Base-by-base conservation (phyloP, 92 coral and sea anemone species). In the Metridium senile region DNA sequence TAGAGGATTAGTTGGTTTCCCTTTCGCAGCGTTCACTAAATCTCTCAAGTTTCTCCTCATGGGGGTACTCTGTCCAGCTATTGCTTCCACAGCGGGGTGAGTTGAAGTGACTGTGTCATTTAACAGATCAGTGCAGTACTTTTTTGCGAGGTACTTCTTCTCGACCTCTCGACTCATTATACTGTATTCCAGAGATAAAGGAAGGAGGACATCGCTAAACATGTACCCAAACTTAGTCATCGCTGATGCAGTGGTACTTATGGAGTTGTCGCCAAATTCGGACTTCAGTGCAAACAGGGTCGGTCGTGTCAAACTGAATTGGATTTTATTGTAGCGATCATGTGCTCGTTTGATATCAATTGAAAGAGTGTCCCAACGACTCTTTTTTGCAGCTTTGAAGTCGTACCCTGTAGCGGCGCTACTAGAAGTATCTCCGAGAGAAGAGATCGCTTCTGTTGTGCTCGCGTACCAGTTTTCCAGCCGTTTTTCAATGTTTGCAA, bases 131-230 rank as follows among this genome's bases (percentile, higher is more conserved):
- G 62, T 0, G 63, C 80, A 51, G 29, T 83, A 61, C 4, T 33
- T 63, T n/a, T 52, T 29, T 26, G 78, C 78, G 2, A 70, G 64
- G 27, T 19, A 67, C 20, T 76, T 25, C 4, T 70, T 75, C 13
- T 83, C 87, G 30, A 29, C 33, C 1, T 21, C 68, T 1, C 83
- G 33, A 23, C 71, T 68, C 45, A 75, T 47, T 8, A 82, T 19
- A 39, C 66, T 47, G 34, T 43, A 82, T 43, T 82, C 86, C 20
- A 82, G 28, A 13, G 86, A 75, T 43, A 76, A 21, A 1, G 87
- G 87, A 25, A 83, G 83, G 0, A 83, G 83, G 10, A 83, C 68
- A 19, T 61, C 61, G 2, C 45, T 33, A 67, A 83, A 35, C 26
- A 83, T 62, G 11, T 0, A 11, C 18, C 80, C 78, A 53, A 83